phyloP scores from a whole-genome alignment of 1,140 invertebrate genomes.

The Trialeurodes vaporariorum region DNA sequence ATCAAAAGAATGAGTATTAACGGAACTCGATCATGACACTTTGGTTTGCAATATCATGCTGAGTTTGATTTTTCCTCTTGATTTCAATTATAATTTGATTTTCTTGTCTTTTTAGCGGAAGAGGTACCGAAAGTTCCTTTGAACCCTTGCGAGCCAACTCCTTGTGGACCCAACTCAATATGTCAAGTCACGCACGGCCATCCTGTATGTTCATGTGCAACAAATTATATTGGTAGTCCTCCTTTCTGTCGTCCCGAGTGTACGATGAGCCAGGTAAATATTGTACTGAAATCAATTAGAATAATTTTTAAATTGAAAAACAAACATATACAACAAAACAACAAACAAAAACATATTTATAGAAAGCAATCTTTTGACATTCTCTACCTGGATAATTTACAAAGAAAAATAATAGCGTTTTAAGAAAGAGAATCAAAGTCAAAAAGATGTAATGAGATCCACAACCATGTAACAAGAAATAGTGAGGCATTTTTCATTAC shows the following conservation, averaged over 20 bases:
- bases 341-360: no score
- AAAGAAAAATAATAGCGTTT: no score
- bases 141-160: constrained; percentile 66
- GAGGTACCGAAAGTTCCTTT: constrained; percentile 28
- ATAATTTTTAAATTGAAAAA: no score
- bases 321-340: no score
- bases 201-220: constrained; percentile 63
- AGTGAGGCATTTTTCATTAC: no score
- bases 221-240: constrained; percentile 62
- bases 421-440: no score
- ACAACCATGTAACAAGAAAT: no score
- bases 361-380: no score
- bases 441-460: no score
- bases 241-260: constrained; percentile 74
- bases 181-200: constrained; percentile 54
- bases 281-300: no score
- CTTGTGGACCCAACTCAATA: constrained; percentile 67
- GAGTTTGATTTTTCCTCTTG: background rate
- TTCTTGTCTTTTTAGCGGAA: constrained; percentile 9
- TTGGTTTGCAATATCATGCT: background rate
- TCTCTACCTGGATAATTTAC: no score
- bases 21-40: background rate
- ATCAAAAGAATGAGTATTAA: no score
- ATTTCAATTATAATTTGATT: constrained; percentile 4
- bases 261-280: constrained; percentile 48